Percentiles rank a stretch among this genome's conserved stretches.
These are phyloP conservation scores for Gymnogyps californianus DNA, from an alignment of 2,113 vertebrate species.

Conservation along the genomic window DNA sequence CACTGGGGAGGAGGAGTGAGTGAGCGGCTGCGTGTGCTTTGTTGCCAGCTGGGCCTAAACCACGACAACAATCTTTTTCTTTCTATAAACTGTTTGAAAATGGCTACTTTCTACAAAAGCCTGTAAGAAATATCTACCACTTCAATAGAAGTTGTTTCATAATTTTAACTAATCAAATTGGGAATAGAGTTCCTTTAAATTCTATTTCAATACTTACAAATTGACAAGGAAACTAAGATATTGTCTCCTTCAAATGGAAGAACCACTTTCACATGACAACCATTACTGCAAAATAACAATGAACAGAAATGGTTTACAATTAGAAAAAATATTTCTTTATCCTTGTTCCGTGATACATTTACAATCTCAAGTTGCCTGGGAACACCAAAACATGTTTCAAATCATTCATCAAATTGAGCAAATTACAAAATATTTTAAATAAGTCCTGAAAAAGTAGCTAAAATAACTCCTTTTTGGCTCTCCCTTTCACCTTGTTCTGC, in stretches of 20 bases:
- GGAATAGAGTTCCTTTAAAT: not conserved
- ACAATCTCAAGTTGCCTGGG: not conserved
- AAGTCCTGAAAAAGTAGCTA: not conserved
- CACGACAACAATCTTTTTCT: too few relatives aligned
- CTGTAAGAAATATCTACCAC: not conserved
- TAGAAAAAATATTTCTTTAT: not conserved
- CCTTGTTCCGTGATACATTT: not conserved
- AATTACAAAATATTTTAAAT: not conserved
- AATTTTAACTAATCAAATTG: not conserved
- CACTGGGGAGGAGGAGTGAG: too few relatives aligned
- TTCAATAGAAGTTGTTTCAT: not conserved
- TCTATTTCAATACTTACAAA: not conserved
- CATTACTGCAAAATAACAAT: not conserved
- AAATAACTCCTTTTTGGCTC: not conserved
- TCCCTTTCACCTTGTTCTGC: not conserved
- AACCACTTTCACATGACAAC: not conserved
- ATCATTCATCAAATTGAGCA: not conserved
- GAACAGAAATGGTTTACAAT: not conserved
- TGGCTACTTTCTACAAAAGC: not conserved
- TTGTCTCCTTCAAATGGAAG: not conserved
- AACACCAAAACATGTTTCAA: not conserved
- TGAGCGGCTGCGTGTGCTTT: too few relatives aligned
- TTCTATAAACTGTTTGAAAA: not conserved
- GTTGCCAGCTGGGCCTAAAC: too few relatives aligned
- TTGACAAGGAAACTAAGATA: not conserved